Evolutionary conservation across 1,140 invertebrate genomes (phyloP), one percentile per base, ranked within the genome.

Genomic region (Mya arenaria): DNA sequence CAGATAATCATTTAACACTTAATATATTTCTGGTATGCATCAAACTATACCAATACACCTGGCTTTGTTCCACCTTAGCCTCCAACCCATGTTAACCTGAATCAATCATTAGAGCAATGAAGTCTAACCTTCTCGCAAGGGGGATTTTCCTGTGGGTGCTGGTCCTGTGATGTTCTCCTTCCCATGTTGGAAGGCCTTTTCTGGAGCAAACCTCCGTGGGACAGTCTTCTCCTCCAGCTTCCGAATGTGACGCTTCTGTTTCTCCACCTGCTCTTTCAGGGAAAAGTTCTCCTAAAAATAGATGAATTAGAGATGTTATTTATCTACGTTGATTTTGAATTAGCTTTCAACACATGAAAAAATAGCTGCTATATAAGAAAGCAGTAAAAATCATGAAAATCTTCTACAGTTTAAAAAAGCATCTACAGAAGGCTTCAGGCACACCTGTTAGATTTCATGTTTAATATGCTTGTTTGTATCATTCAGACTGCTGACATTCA

Each of bases 201-300:
- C 78, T 4, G 89, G 83, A 58, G 90, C 89, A 82, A 90, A 90
- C 37, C 71, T 84, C 72, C 75, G 84, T 30, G 85, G 84, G 4
- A 72, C 74, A 0, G 83, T 32, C 44, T 87, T 86, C 13, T 88
- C 89, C 56, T 88, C 89, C 17, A 89, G 48, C 66, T 87, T 89
- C 32, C 85, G 77, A 34, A 89, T 83, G 3, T 75, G 77, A 66
- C 83, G 83, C 44, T 88, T 88, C 41, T 85, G 78, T 81, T 90
- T 91, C n/a, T 23, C 80, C 5, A 75, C 62, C 63, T 89, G 86
- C 48, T 87, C 86, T 63, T 83, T 85, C n/a, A 88, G 65, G 8
- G 65, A 58, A n/a, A 71, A 48, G 23, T 85, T 71, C 69, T 90
- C 90, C 89, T 88, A 17, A 15, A 55, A 41, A 66, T 19, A 72